These are phyloP conservation scores for Micronycteris hirsuta DNA, from an alignment of 2,113 vertebrate genomes.

Conservation along the genomic window DNA sequence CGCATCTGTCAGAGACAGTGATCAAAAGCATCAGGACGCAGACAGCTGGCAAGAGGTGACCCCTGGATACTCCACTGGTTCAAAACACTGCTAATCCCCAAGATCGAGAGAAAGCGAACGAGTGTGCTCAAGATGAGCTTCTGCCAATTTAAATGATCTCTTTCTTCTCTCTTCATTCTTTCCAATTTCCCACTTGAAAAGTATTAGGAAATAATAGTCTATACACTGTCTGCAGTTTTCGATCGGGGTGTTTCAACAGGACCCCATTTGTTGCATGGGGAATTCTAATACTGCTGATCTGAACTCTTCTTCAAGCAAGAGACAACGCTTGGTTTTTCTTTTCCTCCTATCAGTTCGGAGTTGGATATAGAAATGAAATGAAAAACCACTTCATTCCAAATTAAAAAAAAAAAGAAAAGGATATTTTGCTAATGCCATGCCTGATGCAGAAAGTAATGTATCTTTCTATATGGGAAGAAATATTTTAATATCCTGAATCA, in stretches of 20 bases:
- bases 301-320: neutral
- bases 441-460: neutral
- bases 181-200: neutral
- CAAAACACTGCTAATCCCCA: neutral
- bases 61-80: neutral
- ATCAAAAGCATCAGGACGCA: constrained; percentile 24
- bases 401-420: too few species aligned
- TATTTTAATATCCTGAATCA: neutral
- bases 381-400: constrained; percentile 15
- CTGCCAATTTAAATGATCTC: neutral
- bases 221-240: neutral
- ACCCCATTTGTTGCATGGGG: neutral
- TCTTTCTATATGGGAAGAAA: neutral
- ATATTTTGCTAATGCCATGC: constrained; percentile 1
- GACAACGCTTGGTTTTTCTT: neutral
- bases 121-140: neutral
- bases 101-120: neutral
- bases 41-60: constrained; percentile 50
- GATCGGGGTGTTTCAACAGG: neutral
- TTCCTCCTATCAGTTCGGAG: neutral
- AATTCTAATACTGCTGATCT: neutral
- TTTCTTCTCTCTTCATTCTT: neutral
- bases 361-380: constrained; percentile 39
- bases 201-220: neutral
- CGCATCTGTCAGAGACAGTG: constrained; percentile 33